Conservation (phyloP, 2,888 invertebrate genomes). For the Andrena marginata region DNA sequence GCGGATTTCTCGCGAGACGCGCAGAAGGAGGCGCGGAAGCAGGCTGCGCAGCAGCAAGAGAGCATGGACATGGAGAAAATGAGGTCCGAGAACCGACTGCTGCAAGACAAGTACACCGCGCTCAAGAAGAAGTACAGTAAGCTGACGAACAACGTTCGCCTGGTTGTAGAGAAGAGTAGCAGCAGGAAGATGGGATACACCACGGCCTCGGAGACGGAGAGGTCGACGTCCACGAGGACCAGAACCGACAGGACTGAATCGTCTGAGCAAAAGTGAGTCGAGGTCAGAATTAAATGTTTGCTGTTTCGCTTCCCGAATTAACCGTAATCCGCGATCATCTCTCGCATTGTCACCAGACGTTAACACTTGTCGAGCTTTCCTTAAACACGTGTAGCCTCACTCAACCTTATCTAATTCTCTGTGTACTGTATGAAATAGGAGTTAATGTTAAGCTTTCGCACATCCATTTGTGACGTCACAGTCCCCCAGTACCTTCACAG, state of each 20-base stretch:
- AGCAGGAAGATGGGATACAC: constrained; percentile 86
- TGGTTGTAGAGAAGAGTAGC: constrained; percentile 91
- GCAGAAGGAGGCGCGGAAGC: constrained; percentile 85
- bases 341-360: constrained; percentile 17
- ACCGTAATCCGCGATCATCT: no score
- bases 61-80: constrained; percentile 87
- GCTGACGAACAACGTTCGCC: constrained; percentile 92
- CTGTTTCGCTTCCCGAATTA: constrained; percentile 18
- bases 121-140: constrained; percentile 93
- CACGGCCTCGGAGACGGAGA: constrained; percentile 93
- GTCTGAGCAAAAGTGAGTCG: constrained; percentile 83
- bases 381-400: no score
- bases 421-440: background rate
- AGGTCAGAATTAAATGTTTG: constrained; percentile 30
- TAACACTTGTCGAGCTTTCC: constrained; percentile 15
- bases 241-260: constrained; percentile 87
- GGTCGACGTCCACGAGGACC: constrained; percentile 89
- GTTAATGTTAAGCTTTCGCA: constrained; percentile 50
- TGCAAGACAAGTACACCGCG: constrained; percentile 92
- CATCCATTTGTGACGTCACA: constrained; percentile 64
- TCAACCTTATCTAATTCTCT: no score
- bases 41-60: constrained; percentile 80
- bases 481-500: constrained; percentile 75
- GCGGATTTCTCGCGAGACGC: constrained; percentile 87
- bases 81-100: constrained; percentile 89